Evolutionary conservation across 2,113 vertebrate genomes (phyloP).

Genomic region (Naja naja): DNA sequence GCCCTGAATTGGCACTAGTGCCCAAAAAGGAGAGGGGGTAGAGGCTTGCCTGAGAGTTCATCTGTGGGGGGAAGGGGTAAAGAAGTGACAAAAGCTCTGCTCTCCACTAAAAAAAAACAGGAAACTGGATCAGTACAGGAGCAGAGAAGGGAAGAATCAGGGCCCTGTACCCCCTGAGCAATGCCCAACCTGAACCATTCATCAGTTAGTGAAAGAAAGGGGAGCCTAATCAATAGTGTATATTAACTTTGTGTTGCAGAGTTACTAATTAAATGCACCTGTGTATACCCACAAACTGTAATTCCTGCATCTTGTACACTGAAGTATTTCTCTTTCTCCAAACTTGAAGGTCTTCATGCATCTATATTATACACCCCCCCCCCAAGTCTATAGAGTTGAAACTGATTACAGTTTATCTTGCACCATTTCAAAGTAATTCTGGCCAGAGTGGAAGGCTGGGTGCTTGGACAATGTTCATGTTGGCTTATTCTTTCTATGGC

Average conservation of each 20-base stretch:
- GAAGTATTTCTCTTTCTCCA: background rate
- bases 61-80: background rate
- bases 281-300: background rate
- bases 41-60: background rate
- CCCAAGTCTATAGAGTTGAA: conserved; percentile 82
- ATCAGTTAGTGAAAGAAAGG: background rate
- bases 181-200: background rate
- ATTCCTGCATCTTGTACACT: background rate
- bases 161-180: background rate
- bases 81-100: background rate
- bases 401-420: conserved; percentile 88
- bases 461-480: conserved; percentile 90
- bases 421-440: conserved; percentile 90
- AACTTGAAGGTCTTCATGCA: background rate
- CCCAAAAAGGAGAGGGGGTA: background rate
- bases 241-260: background rate
- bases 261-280: background rate
- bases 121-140: background rate
- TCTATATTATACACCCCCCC: background rate
- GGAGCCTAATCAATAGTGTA: background rate
- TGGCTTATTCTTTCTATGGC: conserved; percentile 93
- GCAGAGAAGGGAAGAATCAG: background rate
- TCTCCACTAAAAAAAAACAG: background rate
- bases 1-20: conserved; percentile 63
- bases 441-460: conserved; percentile 85